phyloP scores from a whole-genome alignment of 2,113 vertebrate genomes.

The Cottus gobio region DNA sequence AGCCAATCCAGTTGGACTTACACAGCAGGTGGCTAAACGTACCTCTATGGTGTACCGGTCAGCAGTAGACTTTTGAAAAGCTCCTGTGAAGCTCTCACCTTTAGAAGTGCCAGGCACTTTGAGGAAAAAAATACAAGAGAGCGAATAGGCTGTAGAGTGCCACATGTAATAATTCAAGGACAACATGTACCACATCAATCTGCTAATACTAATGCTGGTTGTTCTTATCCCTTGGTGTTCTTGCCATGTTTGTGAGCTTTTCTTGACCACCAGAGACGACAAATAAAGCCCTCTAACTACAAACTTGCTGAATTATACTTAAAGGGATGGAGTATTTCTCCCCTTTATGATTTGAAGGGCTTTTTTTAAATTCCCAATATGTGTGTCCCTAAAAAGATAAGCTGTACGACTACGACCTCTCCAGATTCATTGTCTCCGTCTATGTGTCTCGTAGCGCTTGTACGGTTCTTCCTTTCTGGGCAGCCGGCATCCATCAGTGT shows the following conservation, averaged over 20 bases:
- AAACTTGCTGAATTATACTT: neutral
- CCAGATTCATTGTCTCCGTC: constrained; percentile 28
- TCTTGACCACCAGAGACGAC: neutral
- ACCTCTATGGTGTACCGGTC: neutral
- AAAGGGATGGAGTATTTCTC: neutral
- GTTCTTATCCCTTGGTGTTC: neutral
- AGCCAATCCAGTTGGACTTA: neutral
- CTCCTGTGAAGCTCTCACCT: neutral
- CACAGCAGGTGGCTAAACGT: neutral
- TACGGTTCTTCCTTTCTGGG: constrained; percentile 19
- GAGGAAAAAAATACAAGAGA: neutral
- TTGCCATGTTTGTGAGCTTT: neutral
- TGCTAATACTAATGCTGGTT: neutral
- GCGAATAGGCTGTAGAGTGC: neutral
- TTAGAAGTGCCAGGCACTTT: neutral
- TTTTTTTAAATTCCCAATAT: neutral
- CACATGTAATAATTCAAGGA: neutral
- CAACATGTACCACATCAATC: neutral
- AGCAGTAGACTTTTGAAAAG: constrained; percentile 2
- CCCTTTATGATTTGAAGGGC: neutral
- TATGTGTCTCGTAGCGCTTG: constrained; percentile 30
- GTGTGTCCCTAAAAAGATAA: constrained; percentile 16
- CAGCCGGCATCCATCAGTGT: constrained; percentile 53
- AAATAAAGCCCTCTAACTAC: neutral
- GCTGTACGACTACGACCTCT: constrained; percentile 56